Conservation (phyloP, 2,113 vertebrate species). For the Acanthochromis polyacanthus region DNA sequence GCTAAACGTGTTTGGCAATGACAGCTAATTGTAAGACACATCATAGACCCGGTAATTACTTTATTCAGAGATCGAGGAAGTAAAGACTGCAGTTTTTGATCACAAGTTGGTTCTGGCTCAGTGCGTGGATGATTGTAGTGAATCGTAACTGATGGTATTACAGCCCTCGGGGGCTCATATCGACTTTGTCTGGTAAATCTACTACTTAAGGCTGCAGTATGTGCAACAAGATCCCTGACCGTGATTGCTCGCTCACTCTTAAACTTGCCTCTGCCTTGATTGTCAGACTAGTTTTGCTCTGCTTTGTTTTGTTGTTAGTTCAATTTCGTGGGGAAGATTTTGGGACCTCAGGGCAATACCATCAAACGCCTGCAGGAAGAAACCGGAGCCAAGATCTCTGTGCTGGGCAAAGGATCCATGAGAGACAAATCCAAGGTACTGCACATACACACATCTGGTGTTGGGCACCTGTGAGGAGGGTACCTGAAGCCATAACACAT, state of each 20-base stretch:
- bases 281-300: constrained; percentile 42
- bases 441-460: constrained; percentile 10
- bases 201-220: constrained; percentile 42
- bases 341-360: constrained; percentile 98
- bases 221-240: constrained; percentile 29
- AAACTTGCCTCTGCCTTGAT: constrained; percentile 14
- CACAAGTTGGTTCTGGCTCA: constrained; percentile 17
- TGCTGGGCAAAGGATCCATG: constrained; percentile 99
- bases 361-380: constrained; percentile 99
- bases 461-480: constrained; percentile 38
- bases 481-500: constrained; percentile 56
- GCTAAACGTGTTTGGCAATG: constrained; percentile 22
- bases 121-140: constrained; percentile 33
- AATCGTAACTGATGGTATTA: constrained; percentile 25
- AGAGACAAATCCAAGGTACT: constrained; percentile 98
- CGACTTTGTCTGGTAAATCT: constrained; percentile 52
- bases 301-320: constrained; percentile 85
- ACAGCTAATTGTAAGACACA: constrained; percentile 39
- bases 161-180: constrained; percentile 27
- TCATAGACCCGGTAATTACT: constrained; percentile 31
- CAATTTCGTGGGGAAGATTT: constrained; percentile 98
- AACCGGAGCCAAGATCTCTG: constrained; percentile 99
- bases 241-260: constrained; percentile 40
- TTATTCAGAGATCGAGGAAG: constrained; percentile 17
- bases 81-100: constrained; percentile 19